These are phyloP conservation scores for Homarus gammarus DNA, from an alignment of 2,888 invertebrate species.

Conservation along the genomic window DNA sequence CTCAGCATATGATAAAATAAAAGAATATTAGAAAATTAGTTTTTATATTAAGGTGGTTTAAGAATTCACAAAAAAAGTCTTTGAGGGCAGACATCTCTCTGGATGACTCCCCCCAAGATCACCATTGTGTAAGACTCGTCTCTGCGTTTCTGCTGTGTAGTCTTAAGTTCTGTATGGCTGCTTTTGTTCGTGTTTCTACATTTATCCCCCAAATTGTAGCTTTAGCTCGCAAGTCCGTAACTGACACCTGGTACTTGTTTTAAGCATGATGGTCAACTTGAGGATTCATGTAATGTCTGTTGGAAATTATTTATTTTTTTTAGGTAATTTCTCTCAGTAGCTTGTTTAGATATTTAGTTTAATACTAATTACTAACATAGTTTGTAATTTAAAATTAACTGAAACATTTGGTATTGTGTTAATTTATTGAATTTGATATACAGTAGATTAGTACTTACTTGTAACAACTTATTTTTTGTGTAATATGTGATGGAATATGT, in stretches of 20 bases:
- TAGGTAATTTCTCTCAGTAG: neutral
- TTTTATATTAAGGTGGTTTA: neutral
- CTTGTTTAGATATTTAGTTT: neutral
- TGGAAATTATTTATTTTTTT: neutral
- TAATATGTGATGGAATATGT: neutral
- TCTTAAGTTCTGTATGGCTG: constrained; percentile 47
- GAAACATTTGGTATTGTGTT: neutral
- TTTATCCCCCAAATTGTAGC: constrained; percentile 18
- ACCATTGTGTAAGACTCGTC: constrained; percentile 45
- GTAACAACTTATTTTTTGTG: neutral
- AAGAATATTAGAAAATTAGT: too few species aligned
- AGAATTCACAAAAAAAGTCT: constrained; percentile 16
- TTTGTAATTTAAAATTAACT: neutral
- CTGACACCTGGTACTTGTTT: constrained; percentile 35
- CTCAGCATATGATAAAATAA: neutral
- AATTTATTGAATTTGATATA: neutral
- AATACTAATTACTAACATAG: neutral
- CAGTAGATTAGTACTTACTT: neutral
- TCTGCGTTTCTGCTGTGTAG: constrained; percentile 26
- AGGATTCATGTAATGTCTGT: neutral
- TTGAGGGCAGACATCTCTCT: constrained; percentile 18
- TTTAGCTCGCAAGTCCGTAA: constrained; percentile 39
- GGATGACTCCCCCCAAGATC: constrained; percentile 48
- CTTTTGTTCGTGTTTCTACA: constrained; percentile 54
- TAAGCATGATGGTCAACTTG: constrained; percentile 24